Conservation (phyloP, 1,140 invertebrate genomes). For the Sycophila sp. region DNA sequence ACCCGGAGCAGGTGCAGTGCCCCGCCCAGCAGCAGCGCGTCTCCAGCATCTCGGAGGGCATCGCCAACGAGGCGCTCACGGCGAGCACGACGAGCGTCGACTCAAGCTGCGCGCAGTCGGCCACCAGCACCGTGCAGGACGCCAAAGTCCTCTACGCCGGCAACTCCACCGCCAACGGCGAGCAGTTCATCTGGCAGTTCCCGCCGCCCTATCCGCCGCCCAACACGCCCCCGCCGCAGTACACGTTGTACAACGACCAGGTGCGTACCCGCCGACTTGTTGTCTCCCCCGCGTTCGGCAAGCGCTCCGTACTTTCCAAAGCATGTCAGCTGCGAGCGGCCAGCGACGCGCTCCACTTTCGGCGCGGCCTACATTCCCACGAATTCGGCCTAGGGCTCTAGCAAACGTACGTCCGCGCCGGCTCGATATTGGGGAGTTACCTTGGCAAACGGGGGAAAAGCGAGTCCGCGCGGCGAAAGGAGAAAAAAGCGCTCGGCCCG, state of each 20-base stretch:
- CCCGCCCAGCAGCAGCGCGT: constrained; percentile 42
- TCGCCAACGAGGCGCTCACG: constrained; percentile 40
- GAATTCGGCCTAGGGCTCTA: too few species aligned
- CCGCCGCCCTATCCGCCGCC: constrained; percentile 72
- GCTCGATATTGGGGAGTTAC: too few species aligned
- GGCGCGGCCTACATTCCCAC: too few species aligned
- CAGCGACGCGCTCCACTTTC: neutral
- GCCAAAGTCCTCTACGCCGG: constrained; percentile 1
- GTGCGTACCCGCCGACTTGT: constrained; percentile 63
- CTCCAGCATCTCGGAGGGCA: neutral
- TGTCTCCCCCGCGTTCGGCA: neutral
- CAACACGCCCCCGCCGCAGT: constrained; percentile 72
- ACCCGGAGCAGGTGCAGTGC: constrained; percentile 74
- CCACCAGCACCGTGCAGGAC: constrained; percentile 26
- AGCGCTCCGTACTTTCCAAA: too few species aligned
- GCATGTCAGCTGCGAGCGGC: too few species aligned
- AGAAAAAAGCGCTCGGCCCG: neutral
- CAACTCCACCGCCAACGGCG: constrained; percentile 52
- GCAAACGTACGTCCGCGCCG: too few species aligned
- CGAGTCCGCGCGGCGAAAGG: neutral
- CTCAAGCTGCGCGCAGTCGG: constrained; percentile 45
- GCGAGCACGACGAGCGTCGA: constrained; percentile 39
- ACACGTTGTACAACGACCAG: constrained; percentile 82
- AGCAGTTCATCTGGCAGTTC: constrained; percentile 81
- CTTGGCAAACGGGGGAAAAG: too few species aligned